Evolutionary conservation across 2,888 invertebrate genomes (phyloP).

Genomic region (Homarus gammarus): DNA sequence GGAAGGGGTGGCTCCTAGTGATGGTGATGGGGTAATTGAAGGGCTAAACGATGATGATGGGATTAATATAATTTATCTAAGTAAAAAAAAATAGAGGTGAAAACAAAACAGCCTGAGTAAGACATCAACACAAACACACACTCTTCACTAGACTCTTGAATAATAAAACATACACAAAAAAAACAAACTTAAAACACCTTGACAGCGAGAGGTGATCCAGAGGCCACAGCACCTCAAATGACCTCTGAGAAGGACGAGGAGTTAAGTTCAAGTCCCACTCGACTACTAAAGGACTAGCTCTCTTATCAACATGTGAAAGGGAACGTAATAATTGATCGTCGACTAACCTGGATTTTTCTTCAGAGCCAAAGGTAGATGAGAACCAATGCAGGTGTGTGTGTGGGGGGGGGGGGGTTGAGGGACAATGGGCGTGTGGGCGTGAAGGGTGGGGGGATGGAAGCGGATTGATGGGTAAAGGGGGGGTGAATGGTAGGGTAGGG

Average conservation of each 20-base stretch:
- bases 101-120: too few relatives aligned
- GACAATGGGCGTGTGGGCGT: slow-evolving; percentile 45
- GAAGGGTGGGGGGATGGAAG: neutral
- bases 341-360: slow-evolving; percentile 41
- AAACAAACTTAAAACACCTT: too few relatives aligned
- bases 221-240: neutral
- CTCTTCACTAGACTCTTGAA: too few relatives aligned
- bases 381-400: slow-evolving; percentile 55
- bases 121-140: too few relatives aligned
- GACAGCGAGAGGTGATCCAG: too few relatives aligned
- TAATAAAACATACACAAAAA: too few relatives aligned
- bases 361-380: slow-evolving; percentile 55
- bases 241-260: too few relatives aligned
- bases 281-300: neutral
- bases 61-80: too few relatives aligned
- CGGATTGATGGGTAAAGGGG: neutral
- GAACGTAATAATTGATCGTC: slow-evolving; percentile 55
- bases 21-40: neutral
- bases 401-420: too few relatives aligned
- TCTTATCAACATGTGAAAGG: slow-evolving; percentile 19
- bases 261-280: neutral
- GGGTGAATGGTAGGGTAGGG: neutral
- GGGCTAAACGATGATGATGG: too few relatives aligned
- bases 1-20: too few relatives aligned
- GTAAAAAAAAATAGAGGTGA: too few relatives aligned